These are phyloP conservation scores for Diadromus collaris DNA, from an alignment of 2,888 invertebrate species.

Conservation along the genomic window DNA sequence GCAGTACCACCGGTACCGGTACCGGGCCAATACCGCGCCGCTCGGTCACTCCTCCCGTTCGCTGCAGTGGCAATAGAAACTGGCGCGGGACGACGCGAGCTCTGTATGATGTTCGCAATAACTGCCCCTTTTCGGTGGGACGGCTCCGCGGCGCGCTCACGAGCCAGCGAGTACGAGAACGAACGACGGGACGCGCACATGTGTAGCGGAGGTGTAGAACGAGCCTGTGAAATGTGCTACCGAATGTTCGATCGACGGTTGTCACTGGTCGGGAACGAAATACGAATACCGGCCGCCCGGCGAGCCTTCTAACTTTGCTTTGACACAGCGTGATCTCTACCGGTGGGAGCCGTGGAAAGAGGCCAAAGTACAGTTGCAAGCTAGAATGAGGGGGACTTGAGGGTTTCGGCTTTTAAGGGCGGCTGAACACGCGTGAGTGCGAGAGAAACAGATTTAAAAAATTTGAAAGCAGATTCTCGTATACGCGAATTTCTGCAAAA, in stretches of 20 bases:
- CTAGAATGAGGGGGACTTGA: too few relatives aligned
- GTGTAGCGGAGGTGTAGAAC: constrained; percentile 9
- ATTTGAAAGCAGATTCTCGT: too few relatives aligned
- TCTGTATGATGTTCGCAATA: constrained; percentile 33
- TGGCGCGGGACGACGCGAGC: constrained; percentile 25
- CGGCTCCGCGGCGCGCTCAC: constrained; percentile 26
- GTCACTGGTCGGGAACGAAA: neutral
- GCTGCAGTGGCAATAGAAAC: constrained; percentile 33
- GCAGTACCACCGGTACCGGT: constrained; percentile 13
- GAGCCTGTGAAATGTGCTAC: constrained; percentile 19
- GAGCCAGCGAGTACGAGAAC: constrained; percentile 36
- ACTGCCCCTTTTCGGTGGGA: constrained; percentile 41
- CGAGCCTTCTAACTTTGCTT: constrained; percentile 42
- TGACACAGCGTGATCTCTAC: constrained; percentile 28
- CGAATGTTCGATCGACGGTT: constrained; percentile 33
- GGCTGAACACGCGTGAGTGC: too few relatives aligned
- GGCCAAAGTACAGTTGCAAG: neutral
- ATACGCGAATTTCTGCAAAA: too few relatives aligned
- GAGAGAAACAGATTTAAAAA: too few relatives aligned
- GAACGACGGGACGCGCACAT: constrained; percentile 10
- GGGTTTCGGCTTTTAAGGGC: too few relatives aligned
- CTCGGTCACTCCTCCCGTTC: neutral
- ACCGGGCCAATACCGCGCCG: constrained; percentile 7
- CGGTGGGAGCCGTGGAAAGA: neutral
- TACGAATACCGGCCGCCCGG: constrained; percentile 35